These are phyloP conservation scores for Dioctria rufipes DNA, from an alignment of 2,888 invertebrate species.

Conservation along the genomic window DNA sequence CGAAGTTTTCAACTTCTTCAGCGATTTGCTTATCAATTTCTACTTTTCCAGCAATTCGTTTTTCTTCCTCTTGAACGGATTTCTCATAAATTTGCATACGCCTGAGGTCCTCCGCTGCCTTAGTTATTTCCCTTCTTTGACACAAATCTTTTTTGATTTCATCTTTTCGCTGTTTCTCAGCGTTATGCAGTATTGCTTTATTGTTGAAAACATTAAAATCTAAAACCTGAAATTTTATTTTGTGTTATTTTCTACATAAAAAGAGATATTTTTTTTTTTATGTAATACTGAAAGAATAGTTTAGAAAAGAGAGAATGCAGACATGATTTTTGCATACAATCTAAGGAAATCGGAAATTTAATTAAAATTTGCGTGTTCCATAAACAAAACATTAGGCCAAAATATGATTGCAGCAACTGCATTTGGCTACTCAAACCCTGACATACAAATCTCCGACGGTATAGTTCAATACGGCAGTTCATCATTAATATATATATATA, in stretches of 20 bases:
- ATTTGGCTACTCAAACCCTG: too few relatives aligned
- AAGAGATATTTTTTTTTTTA: not conserved
- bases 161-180: slow-evolving; percentile 68
- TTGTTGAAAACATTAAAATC: slow-evolving; percentile 7
- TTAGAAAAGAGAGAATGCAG: too few relatives aligned
- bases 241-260: not conserved
- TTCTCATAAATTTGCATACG: not conserved
- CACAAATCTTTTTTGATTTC: slow-evolving; percentile 69
- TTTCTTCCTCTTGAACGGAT: not conserved
- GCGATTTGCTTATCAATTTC: slow-evolving; percentile 62
- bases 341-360: not conserved
- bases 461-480: too few relatives aligned
- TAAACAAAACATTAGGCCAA: too few relatives aligned
- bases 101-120: slow-evolving; percentile 59
- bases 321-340: too few relatives aligned
- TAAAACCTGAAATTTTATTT: not conserved
- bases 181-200: not conserved
- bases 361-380: too few relatives aligned
- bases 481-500: too few relatives aligned
- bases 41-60: slow-evolving; percentile 60
- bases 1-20: slow-evolving; percentile 64
- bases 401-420: too few relatives aligned
- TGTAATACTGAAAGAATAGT: not conserved
- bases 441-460: too few relatives aligned
- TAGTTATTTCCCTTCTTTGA: slow-evolving; percentile 57